Percentiles rank a stretch among this genome's conserved stretches.
Conservation (phyloP, 2,888 invertebrate genomes). For the Habrosyne pyritoides region DNA sequence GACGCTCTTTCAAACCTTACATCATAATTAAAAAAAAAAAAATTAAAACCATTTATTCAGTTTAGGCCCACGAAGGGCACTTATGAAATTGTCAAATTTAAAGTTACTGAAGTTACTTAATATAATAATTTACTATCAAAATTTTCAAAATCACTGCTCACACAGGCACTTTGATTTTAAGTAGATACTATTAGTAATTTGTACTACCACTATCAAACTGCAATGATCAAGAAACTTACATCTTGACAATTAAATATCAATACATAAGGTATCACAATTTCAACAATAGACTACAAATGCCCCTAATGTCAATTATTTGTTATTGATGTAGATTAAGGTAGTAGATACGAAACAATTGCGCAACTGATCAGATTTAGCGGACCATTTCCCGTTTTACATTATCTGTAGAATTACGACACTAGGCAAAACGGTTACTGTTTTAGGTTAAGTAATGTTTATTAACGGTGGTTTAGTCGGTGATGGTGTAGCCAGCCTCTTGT, state of each 20-base stretch:
- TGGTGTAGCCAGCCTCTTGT: conserved; percentile 32
- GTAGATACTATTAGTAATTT: no score
- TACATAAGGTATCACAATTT: neutral
- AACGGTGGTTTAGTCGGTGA: neutral
- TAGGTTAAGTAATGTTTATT: no score
- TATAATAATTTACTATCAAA: no score
- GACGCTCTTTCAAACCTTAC: conserved; percentile 18
- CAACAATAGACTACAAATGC: neutral
- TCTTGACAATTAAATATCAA: neutral
- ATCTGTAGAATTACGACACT: neutral
- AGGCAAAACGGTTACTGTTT: neutral
- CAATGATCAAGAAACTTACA: no score
- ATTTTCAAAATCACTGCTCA: no score
- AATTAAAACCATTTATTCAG: no score
- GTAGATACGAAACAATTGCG: neutral
- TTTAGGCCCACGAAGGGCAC: no score
- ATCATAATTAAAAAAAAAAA: conserved; percentile 27
- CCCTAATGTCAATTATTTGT: neutral
- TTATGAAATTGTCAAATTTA: no score
- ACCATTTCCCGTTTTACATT: neutral
- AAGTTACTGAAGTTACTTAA: no score
- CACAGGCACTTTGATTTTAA: no score
- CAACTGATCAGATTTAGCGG: neutral
- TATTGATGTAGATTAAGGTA: neutral
- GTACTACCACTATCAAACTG: no score